Base-by-base conservation (phyloP, 2,113 vertebrate species). In the Chamaetylas fuelleborni region DNA sequence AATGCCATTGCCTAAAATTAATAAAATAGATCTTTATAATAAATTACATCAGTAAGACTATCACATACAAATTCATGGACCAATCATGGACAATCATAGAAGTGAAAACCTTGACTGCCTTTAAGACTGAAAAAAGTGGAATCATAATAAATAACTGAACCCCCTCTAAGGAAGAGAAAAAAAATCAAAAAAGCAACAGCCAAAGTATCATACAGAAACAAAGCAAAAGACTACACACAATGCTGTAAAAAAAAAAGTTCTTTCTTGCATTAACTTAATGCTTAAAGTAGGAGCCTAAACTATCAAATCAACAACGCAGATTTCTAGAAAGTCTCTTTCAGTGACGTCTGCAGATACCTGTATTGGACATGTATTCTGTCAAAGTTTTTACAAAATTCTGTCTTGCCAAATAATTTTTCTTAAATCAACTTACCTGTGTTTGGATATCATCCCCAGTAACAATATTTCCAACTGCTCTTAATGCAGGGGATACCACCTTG, bases 361-460 rank as follows among this genome's bases (percentile, higher is more conserved):
- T 53, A 57, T 9, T 33, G n/a, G 10, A 23, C 20, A 26, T 2
- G 4, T 16, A 80, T 62, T 80, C 61, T 57, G 13, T 65, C 48
- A 40, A 22, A 38, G 47, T 19, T 79, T 90, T 60, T 38, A 50
- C 60, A 71, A 70, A 91, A 61, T 61, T 81, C 11, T 84, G 11
- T 45, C n/a, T 28, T 43, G 57, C 3, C 15, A 38, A 85, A 48
- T 74, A 9, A 26, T 40, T 83, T 93, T 94, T 88, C 50, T 67
- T 47, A 78, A 79, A 86, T 73, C 53, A 70, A 60, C 97, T 98
- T 95, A 99, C 99, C 98, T 99, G 99, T 96, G 99, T 99, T 95
- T 99, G 99, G 96, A 98, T 98, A 97, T 99, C 99, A 95, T 99
- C 98, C 72, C 99, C 99, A 53, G 99, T 99, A 88, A 99, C 99